Conservation (phyloP, 1,140 invertebrate species). For the Drosophila triauraria region DNA sequence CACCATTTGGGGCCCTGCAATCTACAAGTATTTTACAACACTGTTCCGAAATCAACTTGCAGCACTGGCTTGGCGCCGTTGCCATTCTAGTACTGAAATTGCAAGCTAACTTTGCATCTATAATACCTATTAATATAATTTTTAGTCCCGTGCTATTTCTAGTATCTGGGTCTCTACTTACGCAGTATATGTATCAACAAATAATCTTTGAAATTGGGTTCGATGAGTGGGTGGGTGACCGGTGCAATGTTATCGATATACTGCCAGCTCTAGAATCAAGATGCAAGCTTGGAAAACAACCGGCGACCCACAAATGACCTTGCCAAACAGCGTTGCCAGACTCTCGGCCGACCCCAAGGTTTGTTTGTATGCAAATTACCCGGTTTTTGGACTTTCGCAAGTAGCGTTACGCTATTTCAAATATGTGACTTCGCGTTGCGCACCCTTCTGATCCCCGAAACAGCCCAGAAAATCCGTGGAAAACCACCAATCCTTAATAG, state of each 20-base stretch:
- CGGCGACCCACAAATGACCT: constrained; percentile 59
- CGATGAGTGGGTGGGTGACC: not conserved
- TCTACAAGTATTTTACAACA: constrained; percentile 21
- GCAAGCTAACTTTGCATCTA: not conserved
- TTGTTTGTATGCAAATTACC: not conserved
- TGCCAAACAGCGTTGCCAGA: constrained; percentile 59
- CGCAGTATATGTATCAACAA: not conserved
- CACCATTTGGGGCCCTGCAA: too few species aligned
- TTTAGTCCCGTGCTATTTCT: not conserved
- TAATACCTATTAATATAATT: not conserved
- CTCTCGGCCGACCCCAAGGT: not conserved
- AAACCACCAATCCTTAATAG: not conserved
- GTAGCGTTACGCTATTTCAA: not conserved
- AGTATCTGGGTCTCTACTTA: not conserved
- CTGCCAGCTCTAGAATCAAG: constrained; percentile 5
- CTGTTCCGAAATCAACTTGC: not conserved
- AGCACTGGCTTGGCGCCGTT: constrained; percentile 18
- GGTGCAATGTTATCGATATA: not conserved
- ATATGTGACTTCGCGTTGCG: too few species aligned
- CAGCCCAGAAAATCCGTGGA: not conserved
- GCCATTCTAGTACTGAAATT: constrained; percentile 1
- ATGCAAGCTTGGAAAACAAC: constrained; percentile 53
- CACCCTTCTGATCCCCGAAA: not conserved
- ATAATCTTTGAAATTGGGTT: not conserved
- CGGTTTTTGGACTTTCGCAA: not conserved